phyloP scores from a whole-genome alignment of 2,113 vertebrate genomes.

The Hemichromis elongatus region DNA sequence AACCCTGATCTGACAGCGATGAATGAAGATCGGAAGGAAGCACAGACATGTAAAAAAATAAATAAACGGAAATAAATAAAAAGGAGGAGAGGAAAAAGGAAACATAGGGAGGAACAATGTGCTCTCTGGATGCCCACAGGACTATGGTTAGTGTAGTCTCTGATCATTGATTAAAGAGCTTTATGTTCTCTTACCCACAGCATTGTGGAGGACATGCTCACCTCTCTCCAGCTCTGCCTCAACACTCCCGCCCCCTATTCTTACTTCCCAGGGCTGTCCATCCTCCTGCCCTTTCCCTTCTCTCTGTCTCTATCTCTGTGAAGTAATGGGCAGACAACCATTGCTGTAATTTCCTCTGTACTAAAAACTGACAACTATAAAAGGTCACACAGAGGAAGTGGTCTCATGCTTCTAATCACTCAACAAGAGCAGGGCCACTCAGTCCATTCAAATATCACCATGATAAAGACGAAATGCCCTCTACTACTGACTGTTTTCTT shows the following conservation, averaged over 20 bases:
- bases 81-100: not conserved
- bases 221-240: not conserved
- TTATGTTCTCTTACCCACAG: conserved; percentile 56
- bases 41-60: not conserved
- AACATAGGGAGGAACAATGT: not conserved
- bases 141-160: conserved; percentile 36
- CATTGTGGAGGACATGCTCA: conserved; percentile 37
- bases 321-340: conserved; percentile 18
- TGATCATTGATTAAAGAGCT: conserved; percentile 72
- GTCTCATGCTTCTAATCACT: conserved; percentile 30
- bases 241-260: not conserved
- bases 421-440: conserved; percentile 4
- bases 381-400: conserved; percentile 34
- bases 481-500: not conserved
- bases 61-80: not conserved
- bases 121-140: conserved; percentile 41
- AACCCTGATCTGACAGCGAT: conserved; percentile 39
- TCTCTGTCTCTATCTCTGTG: conserved; percentile 7
- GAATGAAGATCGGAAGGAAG: not conserved
- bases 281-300: conserved; percentile 28
- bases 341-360: conserved; percentile 41
- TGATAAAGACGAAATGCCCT: not conserved
- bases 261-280: not conserved
- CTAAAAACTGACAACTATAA: conserved; percentile 47
- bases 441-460: conserved; percentile 38